Base-by-base conservation (phyloP, 2,888 invertebrate species). In the Drosophila kambysellisi region DNA sequence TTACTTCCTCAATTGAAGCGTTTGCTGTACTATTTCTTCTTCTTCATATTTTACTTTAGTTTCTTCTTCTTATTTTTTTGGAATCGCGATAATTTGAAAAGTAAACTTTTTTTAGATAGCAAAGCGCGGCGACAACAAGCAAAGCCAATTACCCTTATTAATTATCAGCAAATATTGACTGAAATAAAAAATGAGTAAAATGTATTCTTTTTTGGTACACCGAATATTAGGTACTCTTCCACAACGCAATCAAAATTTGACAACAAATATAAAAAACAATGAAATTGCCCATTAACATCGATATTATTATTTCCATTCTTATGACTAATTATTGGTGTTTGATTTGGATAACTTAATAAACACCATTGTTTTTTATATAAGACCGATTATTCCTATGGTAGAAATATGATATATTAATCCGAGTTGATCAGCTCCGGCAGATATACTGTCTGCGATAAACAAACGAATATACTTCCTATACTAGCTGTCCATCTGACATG, bases 161-260 rank as follows among this genome's bases (percentile, higher is more conserved):
- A 87, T 87, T 88, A 87, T 74, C 73, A 62, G 85, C 67, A 87
- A 89, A 86, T 84, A 86, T 82, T 89, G 60, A 54, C 43, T 59
- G 15, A 61, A 58, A 32, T 11, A 20, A 20, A 20, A 12, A 53
- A 25, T 25, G 46, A 46, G 20, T 15, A 25, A 25, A 20, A 46
- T 8, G 7, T 15, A 8, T 8, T 0, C 15, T 46, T 20, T 15
- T 1, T 8, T 15, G 2, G 1, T 25, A 8, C 4, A 1, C 15
- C 46, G 46, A 46, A 46, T 20, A 46, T 46, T 25, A 29, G 15
- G 25, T 46, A 29, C 46, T 20, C 46, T 46, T 25, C 15, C 4
- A 46, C 8, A 46, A 4, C 15, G 2, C 25, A 4, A 8, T 46
- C 15, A 8, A 25, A 20, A 46, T 4, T 8, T 15, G 7, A 15